Evolutionary conservation across 2,797 vertebrate genomes (phyloP), one percentile per base, ranked within the genome.

Genomic region (Lacerta bilineata): DNA sequence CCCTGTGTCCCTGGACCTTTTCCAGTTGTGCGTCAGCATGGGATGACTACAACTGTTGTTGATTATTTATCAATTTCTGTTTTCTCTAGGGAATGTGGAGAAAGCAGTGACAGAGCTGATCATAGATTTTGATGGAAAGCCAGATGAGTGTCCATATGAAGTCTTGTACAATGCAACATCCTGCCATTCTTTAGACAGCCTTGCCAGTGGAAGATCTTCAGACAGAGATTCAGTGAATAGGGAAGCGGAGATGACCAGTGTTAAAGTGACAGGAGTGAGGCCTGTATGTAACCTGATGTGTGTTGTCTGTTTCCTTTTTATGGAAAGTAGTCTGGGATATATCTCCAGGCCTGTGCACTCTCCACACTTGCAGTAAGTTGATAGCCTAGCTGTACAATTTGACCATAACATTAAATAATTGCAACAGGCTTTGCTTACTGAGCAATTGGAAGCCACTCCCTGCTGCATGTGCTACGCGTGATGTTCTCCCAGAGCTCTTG

Each of bases 151-250:
- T 83, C 98, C 98, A 0, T 99, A 99, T 0, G 99, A 99, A 95
- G 98, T 97, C 0, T 95, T 99, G 86, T 99, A 97, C 92, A 98
- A 99, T 17, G 98, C 99, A 10, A 98, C 98, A 0, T 99, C 99
- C 84, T 99, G 98, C 95, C 98, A 99, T 93, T 99, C 99, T 1
- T 93, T 99, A 95, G 98, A 99, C 97, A 99, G 98, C 95, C 97
- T 98, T 80, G 97, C 98, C 95, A 99, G 98, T 0, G 98, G 98
- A 75, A 98, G 97, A 59, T 99, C 98, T 0, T 99, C 99, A 0
- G 98, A 99, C 95, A 96, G 97, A 61, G 99, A 99, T 83, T 98
- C 98, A 0, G 93, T 96, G 80, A 97, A 96, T 43, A 98, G 96
- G 4, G 98, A 99, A 9, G 69, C 71, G 0, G 96, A 97, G 18